Conservation (phyloP, 2,797 vertebrate species). For the Falco novaeseelandiae region DNA sequence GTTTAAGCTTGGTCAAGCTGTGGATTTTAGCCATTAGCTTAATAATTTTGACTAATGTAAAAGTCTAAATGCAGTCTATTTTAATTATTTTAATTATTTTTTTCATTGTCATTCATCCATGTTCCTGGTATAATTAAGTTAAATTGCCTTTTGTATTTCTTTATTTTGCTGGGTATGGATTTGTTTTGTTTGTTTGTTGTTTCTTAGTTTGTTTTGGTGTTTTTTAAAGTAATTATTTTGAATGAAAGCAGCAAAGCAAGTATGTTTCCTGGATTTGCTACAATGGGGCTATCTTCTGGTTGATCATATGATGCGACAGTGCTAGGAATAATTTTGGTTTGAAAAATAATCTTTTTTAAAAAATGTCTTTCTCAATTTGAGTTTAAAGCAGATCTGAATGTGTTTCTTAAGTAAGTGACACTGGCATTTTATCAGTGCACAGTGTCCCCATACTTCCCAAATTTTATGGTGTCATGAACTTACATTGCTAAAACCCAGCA, state of each 20-base stretch:
- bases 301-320: background rate
- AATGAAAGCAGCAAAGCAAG: background rate
- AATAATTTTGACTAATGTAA: conserved; percentile 3
- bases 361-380: background rate
- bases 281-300: background rate
- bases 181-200: background rate
- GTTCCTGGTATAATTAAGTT: background rate
- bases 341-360: conserved; percentile 32
- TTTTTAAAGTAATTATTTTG: background rate
- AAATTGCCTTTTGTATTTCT: background rate
- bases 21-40: conserved; percentile 58
- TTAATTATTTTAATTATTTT: background rate
- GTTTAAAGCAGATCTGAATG: conserved; percentile 6
- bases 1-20: conserved; percentile 47
- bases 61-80: background rate
- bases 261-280: background rate
- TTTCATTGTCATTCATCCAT: background rate
- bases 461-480: conserved; percentile 34
- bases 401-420: conserved; percentile 9
- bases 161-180: background rate
- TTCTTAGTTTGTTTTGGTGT: background rate
- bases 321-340: conserved; percentile 25
- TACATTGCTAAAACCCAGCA: conserved; percentile 17
- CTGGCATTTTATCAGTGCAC: conserved; percentile 6
- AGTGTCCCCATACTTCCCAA: conserved; percentile 13